Evolutionary conservation across 2,113 vertebrate genomes (phyloP).

Genomic region (Hypanus sabinus): DNA sequence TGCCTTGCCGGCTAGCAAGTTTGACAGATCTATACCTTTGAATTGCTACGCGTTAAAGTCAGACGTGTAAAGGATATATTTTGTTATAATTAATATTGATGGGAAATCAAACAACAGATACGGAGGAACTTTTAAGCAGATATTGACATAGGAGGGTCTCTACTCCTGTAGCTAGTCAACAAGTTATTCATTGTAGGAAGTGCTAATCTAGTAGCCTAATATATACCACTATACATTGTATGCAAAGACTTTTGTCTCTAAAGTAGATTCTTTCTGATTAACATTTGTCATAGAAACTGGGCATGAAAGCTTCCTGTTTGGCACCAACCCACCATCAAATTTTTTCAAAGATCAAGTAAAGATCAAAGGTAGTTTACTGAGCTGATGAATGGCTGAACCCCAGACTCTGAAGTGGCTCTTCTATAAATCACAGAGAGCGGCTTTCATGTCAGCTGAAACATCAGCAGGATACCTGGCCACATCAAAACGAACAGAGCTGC

Average conservation of each 20-base stretch:
- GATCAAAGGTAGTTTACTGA: conserved; percentile 60
- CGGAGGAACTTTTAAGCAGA: not conserved
- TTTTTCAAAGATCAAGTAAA: conserved; percentile 50
- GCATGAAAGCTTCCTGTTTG: conserved; percentile 33
- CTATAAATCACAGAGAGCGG: conserved; percentile 56
- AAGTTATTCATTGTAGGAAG: not conserved
- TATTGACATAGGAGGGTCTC: no score
- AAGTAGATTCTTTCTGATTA: conserved; percentile 14
- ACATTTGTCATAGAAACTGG: conserved; percentile 17
- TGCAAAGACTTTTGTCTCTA: not conserved
- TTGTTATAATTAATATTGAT: not conserved
- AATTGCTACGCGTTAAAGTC: not conserved
- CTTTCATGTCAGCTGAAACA: conserved; percentile 41
- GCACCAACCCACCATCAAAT: conserved; percentile 19
- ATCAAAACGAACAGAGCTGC: conserved; percentile 28
- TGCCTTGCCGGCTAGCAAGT: not conserved
- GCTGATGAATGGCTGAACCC: conserved; percentile 56
- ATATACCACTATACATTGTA: not conserved
- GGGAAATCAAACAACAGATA: not conserved
- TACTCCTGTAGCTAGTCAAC: not conserved
- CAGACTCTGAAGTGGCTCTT: conserved; percentile 59
- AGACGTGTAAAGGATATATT: no score
- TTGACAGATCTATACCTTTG: not conserved
- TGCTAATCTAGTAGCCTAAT: not conserved
- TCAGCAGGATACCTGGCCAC: conserved; percentile 39